Percentiles rank a stretch among this genome's conserved stretches.
phyloP scores from a whole-genome alignment of 2,888 invertebrate species.

The Andrena camellia region DNA sequence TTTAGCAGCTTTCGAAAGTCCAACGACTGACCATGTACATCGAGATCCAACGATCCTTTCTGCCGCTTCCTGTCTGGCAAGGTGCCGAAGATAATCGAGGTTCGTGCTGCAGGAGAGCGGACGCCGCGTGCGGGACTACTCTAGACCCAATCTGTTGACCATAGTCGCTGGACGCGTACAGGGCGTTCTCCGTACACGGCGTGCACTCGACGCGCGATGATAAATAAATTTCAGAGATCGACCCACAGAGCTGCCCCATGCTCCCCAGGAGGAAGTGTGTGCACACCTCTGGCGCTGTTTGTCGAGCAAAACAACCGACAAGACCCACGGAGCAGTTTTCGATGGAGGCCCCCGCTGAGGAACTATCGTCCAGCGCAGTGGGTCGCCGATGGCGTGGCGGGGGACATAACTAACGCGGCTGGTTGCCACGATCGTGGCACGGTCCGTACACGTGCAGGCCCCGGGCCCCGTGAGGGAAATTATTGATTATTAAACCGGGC shows the following conservation, averaged over 20 bases:
- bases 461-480: constrained; percentile 74
- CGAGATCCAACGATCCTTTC: no score
- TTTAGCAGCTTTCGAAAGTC: background rate
- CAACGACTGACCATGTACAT: background rate
- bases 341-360: constrained; percentile 25
- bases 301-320: constrained; percentile 71
- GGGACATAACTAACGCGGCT: constrained; percentile 70
- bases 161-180: no score
- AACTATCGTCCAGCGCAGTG: constrained; percentile 46
- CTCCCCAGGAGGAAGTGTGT: constrained; percentile 66
- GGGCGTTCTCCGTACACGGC: no score
- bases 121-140: no score
- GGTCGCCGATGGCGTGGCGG: background rate
- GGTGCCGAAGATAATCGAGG: no score
- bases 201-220: no score
- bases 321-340: constrained; percentile 55
- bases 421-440: constrained; percentile 74
- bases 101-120: no score
- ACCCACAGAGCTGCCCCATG: constrained; percentile 24
- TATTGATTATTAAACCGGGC: constrained; percentile 82
- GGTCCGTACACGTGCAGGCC: constrained; percentile 79
- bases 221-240: constrained; percentile 38
- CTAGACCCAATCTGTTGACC: no score
- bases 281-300: constrained; percentile 68
- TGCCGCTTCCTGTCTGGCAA: no score